phyloP scores from a whole-genome alignment of 2,888 invertebrate species.

The Trichopoda pennipes region DNA sequence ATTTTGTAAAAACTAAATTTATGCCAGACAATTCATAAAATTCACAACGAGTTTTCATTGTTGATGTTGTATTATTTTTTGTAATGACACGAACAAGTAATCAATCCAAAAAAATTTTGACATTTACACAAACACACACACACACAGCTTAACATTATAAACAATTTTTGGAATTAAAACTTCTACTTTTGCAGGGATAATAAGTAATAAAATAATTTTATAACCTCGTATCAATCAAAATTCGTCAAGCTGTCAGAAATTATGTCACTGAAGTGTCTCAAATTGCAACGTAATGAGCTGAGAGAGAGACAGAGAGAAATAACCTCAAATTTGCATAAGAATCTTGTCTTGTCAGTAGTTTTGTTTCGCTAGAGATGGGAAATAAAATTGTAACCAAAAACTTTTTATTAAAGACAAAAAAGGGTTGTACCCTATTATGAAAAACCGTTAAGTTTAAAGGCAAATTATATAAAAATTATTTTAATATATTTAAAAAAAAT shows the following conservation, averaged over 20 bases:
- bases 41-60: constrained; percentile 16
- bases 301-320: neutral
- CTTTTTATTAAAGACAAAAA: constrained; percentile 13
- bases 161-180: neutral
- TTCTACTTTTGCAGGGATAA: neutral
- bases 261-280: constrained; percentile 79
- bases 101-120: constrained; percentile 62
- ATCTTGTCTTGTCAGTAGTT: neutral
- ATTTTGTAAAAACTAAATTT: constrained; percentile 14
- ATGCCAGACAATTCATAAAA: neutral
- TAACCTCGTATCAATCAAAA: constrained; percentile 78
- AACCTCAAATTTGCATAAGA: constrained; percentile 61
- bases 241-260: constrained; percentile 79
- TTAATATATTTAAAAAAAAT: constrained; percentile 47
- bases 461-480: constrained; percentile 46
- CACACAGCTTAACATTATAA: constrained; percentile 56
- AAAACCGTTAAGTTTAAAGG: constrained; percentile 40
- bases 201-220: neutral
- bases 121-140: constrained; percentile 65
- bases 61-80: constrained; percentile 17
- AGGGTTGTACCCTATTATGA: neutral
- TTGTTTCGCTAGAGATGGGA: constrained; percentile 20
- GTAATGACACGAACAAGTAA: constrained; percentile 59
- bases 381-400: constrained; percentile 6
- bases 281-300: constrained; percentile 75